These are phyloP conservation scores for Rattus norvegicus DNA, from an alignment of 2,113 vertebrate genomes.

Conservation along the genomic window GRCr8 NC_086028.1:45617501-45618000, in stretches of 20 bases:
- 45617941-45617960: not conserved
- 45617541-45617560: not conserved
- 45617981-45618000: not conserved
- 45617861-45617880: not conserved
- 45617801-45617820: not conserved
- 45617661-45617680: conserved; percentile 29
- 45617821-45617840: not conserved
- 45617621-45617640: not conserved
- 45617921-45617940: not conserved
- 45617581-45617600: conserved; percentile 28
- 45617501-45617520: not conserved
- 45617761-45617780: conserved; percentile 8
- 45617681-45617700: conserved; percentile 14
- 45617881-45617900: not conserved
- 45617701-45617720: not conserved
- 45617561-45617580: not conserved
- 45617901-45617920: not conserved
- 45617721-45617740: not conserved
- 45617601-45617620: conserved; percentile 20
- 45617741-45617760: not conserved
- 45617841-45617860: not conserved
- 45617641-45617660: not conserved
- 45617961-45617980: not conserved
- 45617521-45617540: not conserved
- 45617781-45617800: not conserved